These are phyloP conservation scores for Hypotaenidia philippensis DNA, from an alignment of 2,797 vertebrate species.

Conservation along the genomic window DNA sequence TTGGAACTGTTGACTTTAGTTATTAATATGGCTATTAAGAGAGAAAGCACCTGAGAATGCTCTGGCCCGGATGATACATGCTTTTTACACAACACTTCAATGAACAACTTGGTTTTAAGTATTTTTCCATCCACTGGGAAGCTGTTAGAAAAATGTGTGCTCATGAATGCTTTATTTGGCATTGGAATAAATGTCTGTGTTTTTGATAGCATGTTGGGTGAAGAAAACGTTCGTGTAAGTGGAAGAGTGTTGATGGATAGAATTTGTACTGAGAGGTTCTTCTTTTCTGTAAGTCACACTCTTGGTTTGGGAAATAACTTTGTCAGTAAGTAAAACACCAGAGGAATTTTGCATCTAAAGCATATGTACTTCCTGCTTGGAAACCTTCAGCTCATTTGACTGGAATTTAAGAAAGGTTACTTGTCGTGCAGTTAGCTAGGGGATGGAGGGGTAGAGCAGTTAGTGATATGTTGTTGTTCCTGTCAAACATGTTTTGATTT, in stretches of 20 bases:
- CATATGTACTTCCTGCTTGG: conserved; percentile 31
- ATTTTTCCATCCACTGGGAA: conserved; percentile 27
- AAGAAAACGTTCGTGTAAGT: not conserved
- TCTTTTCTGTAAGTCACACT: not conserved
- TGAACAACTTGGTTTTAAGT: conserved; percentile 5
- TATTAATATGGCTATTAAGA: conserved; percentile 13
- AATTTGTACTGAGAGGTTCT: not conserved
- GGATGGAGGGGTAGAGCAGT: not conserved
- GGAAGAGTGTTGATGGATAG: conserved; percentile 9
- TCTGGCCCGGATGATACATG: not conserved
- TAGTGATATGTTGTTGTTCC: not conserved
- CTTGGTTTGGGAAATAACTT: not conserved
- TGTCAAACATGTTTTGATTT: not conserved
- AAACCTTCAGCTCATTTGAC: not conserved
- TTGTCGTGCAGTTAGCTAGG: not conserved
- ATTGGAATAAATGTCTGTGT: not conserved
- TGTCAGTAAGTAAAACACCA: not conserved
- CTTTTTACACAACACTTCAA: not conserved
- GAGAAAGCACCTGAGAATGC: not conserved
- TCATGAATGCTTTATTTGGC: conserved; percentile 37
- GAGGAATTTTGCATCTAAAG: conserved; percentile 41
- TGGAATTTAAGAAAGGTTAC: conserved; percentile 4
- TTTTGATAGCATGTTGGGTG: conserved; percentile 35
- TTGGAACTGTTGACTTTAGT: not conserved
- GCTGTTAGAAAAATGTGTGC: not conserved